phyloP scores from a whole-genome alignment of 2,797 vertebrate genomes.

The Takifugu ocellatus region DNA sequence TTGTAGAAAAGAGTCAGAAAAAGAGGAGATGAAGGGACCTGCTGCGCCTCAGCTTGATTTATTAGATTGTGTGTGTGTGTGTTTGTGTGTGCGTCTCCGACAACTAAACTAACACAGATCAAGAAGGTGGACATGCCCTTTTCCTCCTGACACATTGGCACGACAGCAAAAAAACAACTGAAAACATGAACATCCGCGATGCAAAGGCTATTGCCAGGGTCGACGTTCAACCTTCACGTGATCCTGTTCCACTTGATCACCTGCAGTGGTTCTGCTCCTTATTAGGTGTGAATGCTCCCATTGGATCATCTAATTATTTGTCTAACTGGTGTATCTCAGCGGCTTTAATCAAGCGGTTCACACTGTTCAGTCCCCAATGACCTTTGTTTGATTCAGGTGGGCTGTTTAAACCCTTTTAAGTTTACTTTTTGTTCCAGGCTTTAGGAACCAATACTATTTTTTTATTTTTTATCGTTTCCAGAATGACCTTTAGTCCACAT shows the following conservation, averaged over 20 bases:
- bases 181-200: constrained; percentile 16
- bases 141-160: constrained; percentile 41
- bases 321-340: constrained; percentile 3
- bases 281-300: not conserved
- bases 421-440: not conserved
- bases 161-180: constrained; percentile 35
- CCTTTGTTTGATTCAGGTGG: not conserved
- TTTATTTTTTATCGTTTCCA: not conserved
- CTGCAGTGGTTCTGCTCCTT: constrained; percentile 16
- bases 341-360: no score
- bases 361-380: not conserved
- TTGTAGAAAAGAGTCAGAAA: constrained; percentile 28
- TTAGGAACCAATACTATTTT: not conserved
- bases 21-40: constrained; percentile 22
- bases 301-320: not conserved
- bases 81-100: constrained; percentile 16
- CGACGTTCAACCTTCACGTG: not conserved
- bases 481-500: not conserved
- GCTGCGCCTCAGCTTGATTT: constrained; percentile 20
- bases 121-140: constrained; percentile 24
- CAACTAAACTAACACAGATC: constrained; percentile 29
- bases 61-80: not conserved
- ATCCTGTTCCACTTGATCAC: constrained; percentile 19
- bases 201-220: not conserved
- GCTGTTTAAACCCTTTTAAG: constrained; percentile 7